Conservation (phyloP, 1,140 invertebrate species). For the Hydropsyche tenuis region DNA sequence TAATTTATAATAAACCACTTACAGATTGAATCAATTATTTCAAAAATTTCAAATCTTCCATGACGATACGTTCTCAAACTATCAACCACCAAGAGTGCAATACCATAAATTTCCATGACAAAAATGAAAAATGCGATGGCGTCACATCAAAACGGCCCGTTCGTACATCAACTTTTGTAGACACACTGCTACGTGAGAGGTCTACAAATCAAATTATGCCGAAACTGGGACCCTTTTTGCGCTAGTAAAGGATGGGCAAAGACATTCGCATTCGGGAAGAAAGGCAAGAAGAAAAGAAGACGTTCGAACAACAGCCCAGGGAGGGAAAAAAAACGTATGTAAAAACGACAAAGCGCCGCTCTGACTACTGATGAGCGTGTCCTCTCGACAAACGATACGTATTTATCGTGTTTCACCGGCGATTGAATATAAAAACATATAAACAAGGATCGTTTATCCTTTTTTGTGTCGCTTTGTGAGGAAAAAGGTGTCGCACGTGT, state of each 20-base stretch:
- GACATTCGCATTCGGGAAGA: no score
- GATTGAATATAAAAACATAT: no score
- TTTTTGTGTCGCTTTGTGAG: no score
- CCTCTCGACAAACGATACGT: no score
- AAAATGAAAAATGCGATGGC: constrained; percentile 29
- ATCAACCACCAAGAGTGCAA: background rate
- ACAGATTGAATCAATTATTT: no score
- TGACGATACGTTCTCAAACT: no score
- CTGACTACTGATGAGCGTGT: constrained; percentile 23
- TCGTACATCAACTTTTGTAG: constrained; percentile 39
- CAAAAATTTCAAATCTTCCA: no score
- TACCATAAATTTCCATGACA: background rate
- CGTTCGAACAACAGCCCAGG: constrained; percentile 22
- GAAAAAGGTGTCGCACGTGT: background rate
- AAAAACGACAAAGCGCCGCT: background rate
- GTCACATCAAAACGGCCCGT: constrained; percentile 22
- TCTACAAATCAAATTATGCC: constrained; percentile 38
- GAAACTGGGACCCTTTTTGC: no score
- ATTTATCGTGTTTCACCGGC: no score
- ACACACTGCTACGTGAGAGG: constrained; percentile 35
- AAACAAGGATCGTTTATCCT: no score
- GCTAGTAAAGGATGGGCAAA: background rate
- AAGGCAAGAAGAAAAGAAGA: constrained; percentile 5
- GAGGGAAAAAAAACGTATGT: constrained; percentile 14
- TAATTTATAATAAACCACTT: no score